A percentile compares a stretch with the other conserved stretches of the same genome.
Evolutionary conservation across 2,113 vertebrate genomes (phyloP).

Genomic region (Antigone vipio): DNA sequence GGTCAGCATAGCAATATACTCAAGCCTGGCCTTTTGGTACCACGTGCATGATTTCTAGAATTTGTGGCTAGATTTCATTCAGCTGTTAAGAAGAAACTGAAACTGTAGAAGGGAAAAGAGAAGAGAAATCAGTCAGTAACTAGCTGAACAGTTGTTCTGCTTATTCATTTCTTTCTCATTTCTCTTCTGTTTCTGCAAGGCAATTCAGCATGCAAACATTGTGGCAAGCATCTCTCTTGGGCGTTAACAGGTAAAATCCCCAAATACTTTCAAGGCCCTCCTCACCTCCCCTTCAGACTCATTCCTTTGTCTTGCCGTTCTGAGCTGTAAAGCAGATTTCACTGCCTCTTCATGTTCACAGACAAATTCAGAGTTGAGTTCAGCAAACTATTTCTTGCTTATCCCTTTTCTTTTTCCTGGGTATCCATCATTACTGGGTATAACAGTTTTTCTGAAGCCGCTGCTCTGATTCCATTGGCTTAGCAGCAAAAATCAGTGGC

Average conservation of each 20-base stretch:
- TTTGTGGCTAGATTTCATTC: background rate
- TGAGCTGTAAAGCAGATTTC: background rate
- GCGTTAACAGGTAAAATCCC: background rate
- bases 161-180: background rate
- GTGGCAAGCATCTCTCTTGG: background rate
- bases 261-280: background rate
- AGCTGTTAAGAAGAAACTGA: background rate
- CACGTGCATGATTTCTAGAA: background rate
- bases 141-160: background rate
- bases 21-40: rapidly evolving
- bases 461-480: background rate
- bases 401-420: background rate
- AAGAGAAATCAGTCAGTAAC: background rate
- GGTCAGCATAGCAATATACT: background rate
- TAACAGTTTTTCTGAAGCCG: background rate
- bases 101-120: background rate
- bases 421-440: background rate
- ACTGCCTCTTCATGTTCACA: background rate
- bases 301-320: background rate
- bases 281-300: background rate
- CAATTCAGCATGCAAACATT: background rate
- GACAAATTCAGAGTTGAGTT: background rate
- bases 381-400: background rate
- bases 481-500: background rate
- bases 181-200: background rate